Evolutionary conservation across 2,113 vertebrate genomes (phyloP), one percentile per base, ranked within the genome.

Genomic region (Bucco capensis): DNA sequence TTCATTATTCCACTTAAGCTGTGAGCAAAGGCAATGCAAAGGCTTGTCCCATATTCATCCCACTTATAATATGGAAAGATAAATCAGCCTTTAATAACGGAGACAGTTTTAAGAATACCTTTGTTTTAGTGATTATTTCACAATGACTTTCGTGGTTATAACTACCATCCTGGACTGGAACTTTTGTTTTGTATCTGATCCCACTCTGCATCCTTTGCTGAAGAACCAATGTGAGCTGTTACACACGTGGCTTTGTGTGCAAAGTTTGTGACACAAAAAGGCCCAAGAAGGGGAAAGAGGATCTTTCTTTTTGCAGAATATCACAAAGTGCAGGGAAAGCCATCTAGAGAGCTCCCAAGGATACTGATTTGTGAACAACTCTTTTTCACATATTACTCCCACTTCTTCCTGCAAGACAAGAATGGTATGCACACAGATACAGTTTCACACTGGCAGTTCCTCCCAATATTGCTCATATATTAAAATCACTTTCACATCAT

Each of bases 331-430:
- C 53, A 78, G 53, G 66, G 88, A 83, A 74, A 94, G 57, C 61
- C 31, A 75, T 64, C 62, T 49, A 90, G 54, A 91, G 81, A 84
- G 58, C 40, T 95, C 61, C 54, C 42, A 67, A 94, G 81, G 78
- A 94, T 61, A 71, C 51, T 47, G 47, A 84, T 83, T 75, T 82
- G 77, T 90, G 77, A 95, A 67, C 53, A 88, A 75, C 31, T 65
- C 83, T 44, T 75, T 81, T 93, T 91, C 53, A 91, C 56, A 35
- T 83, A 50, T 51, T 65, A 86, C 80, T 92, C 83, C 91, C 87
- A 84, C 89, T 71, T 33, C 62, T 94, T 95, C 84, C 80, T 90
- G 70, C 0, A 0, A 86, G 73, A 87, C 83, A 72, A 69, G 73
- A 88, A 72, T 71, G 84, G 78, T 84, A 70, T 37, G 50, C 53